Base-by-base conservation (phyloP, 2,113 vertebrate species). In the Corynorhinus townsendii region DNA sequence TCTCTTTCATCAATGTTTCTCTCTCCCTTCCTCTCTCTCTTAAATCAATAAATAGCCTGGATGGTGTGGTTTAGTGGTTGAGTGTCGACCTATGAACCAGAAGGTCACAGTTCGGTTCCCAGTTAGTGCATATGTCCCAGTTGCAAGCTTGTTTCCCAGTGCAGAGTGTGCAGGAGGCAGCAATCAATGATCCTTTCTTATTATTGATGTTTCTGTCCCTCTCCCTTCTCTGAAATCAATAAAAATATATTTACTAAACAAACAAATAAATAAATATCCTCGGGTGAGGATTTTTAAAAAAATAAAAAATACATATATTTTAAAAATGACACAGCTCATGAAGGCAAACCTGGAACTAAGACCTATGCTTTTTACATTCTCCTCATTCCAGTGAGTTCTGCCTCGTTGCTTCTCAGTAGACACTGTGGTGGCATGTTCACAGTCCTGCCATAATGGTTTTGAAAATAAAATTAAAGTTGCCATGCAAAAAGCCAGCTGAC, bases 381-480 rank as follows among this genome's bases (percentile, higher is more conserved):
- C n/a, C 22, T 91, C n/a, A 66, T 95, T 94, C 24, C 64, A 49
- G 15, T 73, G 35, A 77, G 72, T 66, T 90, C 62, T 95, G n/a
- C 81, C 54, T 94, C 52, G 14, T 20, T 89, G 56, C 24, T 87
- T 96, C 54, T 69, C 43, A 43, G 7, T 20, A 90, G 79, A 79
- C n/a, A 28, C 73, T 75, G 19, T 43, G 35, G 80, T 52, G 33
- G 72, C 64, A 22, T 52, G 52, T 86, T 85, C 52, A 88, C 49
- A 90, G 12, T 54, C 75, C 54, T 83, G 83, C 86, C 89, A 94
- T 86, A 56, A 52, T 88, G 82, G 68, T 77, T 97, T 88, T 73
- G 54, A 95, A 85, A 94, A 89, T 82, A 75, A 87, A 90, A 82
- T 54, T 28, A 76, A 95, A 86, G 62, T 75, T 96, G 49, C 86